phyloP scores from a whole-genome alignment of 2,797 vertebrate genomes.

The Malurus leucopterus region DNA sequence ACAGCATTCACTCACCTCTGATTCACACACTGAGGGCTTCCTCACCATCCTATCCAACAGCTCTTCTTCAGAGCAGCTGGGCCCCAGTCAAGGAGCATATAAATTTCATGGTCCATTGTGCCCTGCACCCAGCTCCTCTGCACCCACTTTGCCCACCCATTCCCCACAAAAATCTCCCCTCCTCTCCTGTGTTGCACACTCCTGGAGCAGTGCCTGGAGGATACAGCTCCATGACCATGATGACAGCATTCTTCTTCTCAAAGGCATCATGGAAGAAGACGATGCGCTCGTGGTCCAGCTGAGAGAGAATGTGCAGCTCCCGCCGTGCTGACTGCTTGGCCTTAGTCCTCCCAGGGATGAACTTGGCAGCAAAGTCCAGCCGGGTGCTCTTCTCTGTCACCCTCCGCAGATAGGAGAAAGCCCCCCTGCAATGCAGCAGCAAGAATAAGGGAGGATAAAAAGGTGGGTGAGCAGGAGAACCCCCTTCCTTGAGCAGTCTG shows the following conservation, averaged over 20 bases:
- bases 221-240: slow-evolving; percentile 95
- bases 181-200: fast-evolving
- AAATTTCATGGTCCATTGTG: not conserved
- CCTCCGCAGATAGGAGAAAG: slow-evolving; percentile 92
- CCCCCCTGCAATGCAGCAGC: slow-evolving; percentile 74
- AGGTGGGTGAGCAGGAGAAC: not conserved
- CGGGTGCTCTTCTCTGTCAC: slow-evolving; percentile 86
- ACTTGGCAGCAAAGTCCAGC: slow-evolving; percentile 90
- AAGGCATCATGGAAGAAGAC: slow-evolving; percentile 94
- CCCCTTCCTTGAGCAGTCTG: not conserved
- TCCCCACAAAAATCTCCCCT: not conserved
- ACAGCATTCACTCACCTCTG: slow-evolving; percentile 80
- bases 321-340: slow-evolving; percentile 82
- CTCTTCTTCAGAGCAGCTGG: slow-evolving; percentile 90
- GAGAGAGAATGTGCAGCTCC: slow-evolving; percentile 88
- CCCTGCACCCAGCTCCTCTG: fast-evolving
- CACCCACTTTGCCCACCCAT: not conserved
- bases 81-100: slow-evolving; percentile 73
- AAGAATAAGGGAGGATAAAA: not conserved
- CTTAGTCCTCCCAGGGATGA: slow-evolving; percentile 88
- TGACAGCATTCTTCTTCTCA: slow-evolving; percentile 88
- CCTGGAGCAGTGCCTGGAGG: slow-evolving; percentile 47
- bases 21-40: slow-evolving; percentile 86
- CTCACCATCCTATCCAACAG: slow-evolving; percentile 87
- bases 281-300: slow-evolving; percentile 87